phyloP scores from a whole-genome alignment of 2,113 vertebrate species.

The Hippocampus abdominalis region DNA sequence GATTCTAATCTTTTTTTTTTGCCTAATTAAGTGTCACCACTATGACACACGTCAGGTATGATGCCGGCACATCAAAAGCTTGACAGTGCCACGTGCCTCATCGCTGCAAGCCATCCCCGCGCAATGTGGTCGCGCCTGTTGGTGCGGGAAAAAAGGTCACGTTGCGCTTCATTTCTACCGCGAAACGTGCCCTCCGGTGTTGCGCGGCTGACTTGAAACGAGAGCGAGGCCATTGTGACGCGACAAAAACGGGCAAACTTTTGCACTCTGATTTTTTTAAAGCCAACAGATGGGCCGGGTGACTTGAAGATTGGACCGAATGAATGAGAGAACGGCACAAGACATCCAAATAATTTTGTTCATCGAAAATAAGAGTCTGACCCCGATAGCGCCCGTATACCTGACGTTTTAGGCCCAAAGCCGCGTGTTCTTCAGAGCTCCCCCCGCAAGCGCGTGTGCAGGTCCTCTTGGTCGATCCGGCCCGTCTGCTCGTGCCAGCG shows the following conservation, averaged over 20 bases:
- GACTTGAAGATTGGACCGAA: neutral
- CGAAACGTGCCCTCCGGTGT: neutral
- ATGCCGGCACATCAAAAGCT: neutral
- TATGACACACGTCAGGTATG: neutral
- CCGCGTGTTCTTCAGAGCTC: slow-evolving; percentile 72
- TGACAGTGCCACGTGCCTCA: neutral
- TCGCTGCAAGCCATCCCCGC: neutral
- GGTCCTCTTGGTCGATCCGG: slow-evolving; percentile 83
- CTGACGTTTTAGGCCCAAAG: neutral
- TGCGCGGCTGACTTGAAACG: neutral
- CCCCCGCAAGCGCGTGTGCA: slow-evolving; percentile 81
- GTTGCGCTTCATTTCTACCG: neutral
- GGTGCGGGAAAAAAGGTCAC: neutral
- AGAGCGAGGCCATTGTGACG: neutral
- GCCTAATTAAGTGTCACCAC: neutral
- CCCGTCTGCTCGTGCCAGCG: slow-evolving; percentile 75
- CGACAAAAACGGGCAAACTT: neutral
- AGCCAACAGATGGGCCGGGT: too few species aligned
- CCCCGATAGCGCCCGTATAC: neutral
- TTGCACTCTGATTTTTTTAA: too few species aligned
- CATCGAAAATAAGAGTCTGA: neutral
- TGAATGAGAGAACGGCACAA: too few species aligned
- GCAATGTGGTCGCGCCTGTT: neutral
- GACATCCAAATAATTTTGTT: neutral
- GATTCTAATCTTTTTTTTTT: neutral